These are phyloP conservation scores for Nerophis ophidion DNA, from an alignment of 2,113 vertebrate species.

Conservation along the genomic window DNA sequence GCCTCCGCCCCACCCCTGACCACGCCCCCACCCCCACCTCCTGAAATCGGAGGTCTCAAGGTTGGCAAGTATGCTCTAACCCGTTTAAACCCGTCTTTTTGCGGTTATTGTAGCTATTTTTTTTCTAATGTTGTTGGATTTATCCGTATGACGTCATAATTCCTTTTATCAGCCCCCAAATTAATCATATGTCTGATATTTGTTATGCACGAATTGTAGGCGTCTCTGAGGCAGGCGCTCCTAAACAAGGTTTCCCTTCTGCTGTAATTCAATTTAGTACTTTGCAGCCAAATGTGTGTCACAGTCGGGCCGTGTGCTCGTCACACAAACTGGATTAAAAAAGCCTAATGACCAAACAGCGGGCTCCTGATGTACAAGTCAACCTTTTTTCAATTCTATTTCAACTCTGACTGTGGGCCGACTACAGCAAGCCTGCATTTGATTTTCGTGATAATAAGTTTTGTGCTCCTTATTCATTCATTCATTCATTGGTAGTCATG, in stretches of 20 bases:
- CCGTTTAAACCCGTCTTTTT: no score
- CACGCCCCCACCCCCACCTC: no score
- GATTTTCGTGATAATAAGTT: not conserved
- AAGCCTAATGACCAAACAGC: conserved; percentile 31
- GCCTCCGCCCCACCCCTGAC: no score
- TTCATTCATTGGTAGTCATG: no score
- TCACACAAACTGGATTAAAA: conserved; percentile 68
- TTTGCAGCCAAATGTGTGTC: conserved; percentile 55
- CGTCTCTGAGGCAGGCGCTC: not conserved
- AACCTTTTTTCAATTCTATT: conserved; percentile 33
- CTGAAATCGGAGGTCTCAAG: no score
- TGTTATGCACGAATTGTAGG: no score
- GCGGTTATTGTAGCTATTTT: no score
- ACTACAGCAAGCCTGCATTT: not conserved
- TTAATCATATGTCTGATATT: no score
- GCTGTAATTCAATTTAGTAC: conserved; percentile 58
- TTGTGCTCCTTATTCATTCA: not conserved
- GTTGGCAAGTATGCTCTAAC: no score
- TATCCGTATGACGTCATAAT: no score
- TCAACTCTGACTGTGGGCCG: conserved; percentile 29
- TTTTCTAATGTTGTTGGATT: no score
- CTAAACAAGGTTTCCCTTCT: not conserved
- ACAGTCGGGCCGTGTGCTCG: conserved; percentile 54
- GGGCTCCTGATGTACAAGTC: conserved; percentile 28
- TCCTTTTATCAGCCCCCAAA: no score